These are phyloP conservation scores for Mesochorus sp. DNA, from an alignment of 2,888 invertebrate species.

Conservation along the genomic window DNA sequence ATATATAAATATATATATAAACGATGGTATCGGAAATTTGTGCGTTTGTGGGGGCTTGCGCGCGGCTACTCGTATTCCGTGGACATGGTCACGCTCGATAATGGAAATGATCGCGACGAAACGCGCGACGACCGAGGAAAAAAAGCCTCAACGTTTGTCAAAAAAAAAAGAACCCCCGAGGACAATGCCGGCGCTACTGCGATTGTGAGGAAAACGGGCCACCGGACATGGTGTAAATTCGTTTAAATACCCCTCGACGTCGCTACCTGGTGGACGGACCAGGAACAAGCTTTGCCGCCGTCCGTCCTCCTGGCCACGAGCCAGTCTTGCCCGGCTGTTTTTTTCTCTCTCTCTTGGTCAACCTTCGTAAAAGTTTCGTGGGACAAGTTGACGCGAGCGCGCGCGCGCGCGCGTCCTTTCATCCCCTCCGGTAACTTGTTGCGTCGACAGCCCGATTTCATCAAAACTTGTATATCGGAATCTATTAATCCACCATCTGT, in stretches of 20 bases:
- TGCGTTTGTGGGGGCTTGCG: not conserved
- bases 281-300: slow-evolving; percentile 68
- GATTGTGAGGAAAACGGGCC: slow-evolving; percentile 85
- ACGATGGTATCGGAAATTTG: slow-evolving; percentile 17
- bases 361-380: slow-evolving; percentile 41
- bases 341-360: slow-evolving; percentile 45
- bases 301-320: slow-evolving; percentile 54
- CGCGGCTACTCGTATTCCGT: slow-evolving; percentile 72
- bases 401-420: slow-evolving; percentile 2
- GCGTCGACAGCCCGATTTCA: not conserved
- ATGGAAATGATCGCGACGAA: slow-evolving; percentile 7
- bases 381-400: slow-evolving; percentile 2
- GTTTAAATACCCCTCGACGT: slow-evolving; percentile 84
- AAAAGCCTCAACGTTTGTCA: slow-evolving; percentile 32
- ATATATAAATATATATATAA: not conserved
- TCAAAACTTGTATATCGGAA: not conserved
- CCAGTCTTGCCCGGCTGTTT: slow-evolving; percentile 61
- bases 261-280: slow-evolving; percentile 83
- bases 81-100: slow-evolving; percentile 69
- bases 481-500: not conserved
- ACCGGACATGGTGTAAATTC: slow-evolving; percentile 82
- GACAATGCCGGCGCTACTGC: slow-evolving; percentile 81
- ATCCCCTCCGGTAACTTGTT: no score
- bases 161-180: slow-evolving; percentile 63
- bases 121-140: slow-evolving; percentile 36